Percentiles rank a stretch among this genome's conserved stretches.
Evolutionary conservation across 2,113 vertebrate genomes (phyloP).

Genomic region (Stigmatopora argus): DNA sequence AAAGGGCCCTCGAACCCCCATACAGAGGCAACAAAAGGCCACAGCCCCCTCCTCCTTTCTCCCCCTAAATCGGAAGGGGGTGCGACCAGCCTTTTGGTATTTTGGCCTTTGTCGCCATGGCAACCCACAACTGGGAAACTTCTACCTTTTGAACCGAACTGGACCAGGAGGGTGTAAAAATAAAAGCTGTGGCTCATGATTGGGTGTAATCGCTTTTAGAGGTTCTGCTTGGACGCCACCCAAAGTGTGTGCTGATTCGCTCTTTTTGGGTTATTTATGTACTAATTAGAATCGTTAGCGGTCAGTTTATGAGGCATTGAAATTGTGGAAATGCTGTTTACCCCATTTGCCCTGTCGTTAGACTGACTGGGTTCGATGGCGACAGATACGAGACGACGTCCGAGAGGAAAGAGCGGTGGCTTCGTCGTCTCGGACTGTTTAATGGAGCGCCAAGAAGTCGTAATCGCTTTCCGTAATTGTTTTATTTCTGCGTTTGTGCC

Average conservation of each 20-base stretch:
- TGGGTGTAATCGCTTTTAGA: constrained; percentile 30
- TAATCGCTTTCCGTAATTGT: constrained; percentile 35
- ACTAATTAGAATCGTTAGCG: constrained; percentile 16
- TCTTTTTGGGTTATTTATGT: constrained; percentile 2
- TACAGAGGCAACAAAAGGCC: constrained; percentile 56
- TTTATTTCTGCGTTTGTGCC: neutral
- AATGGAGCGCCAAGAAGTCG: constrained; percentile 29
- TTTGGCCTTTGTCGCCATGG: constrained; percentile 38
- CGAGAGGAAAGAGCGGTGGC: constrained; percentile 13
- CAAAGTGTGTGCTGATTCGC: constrained; percentile 1
- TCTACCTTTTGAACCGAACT: constrained; percentile 8
- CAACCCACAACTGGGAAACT: constrained; percentile 39
- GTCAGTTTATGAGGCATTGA: constrained; percentile 12
- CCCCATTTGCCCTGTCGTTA: constrained; percentile 15
- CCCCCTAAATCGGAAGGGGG: constrained; percentile 28
- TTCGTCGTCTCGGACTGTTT: constrained; percentile 29
- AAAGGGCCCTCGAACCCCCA: constrained; percentile 30
- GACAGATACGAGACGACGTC: constrained; percentile 8
- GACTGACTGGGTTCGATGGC: neutral
- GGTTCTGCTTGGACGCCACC: constrained; percentile 7
- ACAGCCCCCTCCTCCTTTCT: constrained; percentile 48
- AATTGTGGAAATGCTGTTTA: neutral
- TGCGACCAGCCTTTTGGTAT: constrained; percentile 47
- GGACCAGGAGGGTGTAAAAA: constrained; percentile 25
- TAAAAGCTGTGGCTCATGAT: constrained; percentile 45